These are phyloP conservation scores for Brachionus plicatilis DNA, from an alignment of 1,140 invertebrate species.

Conservation along the genomic window DNA sequence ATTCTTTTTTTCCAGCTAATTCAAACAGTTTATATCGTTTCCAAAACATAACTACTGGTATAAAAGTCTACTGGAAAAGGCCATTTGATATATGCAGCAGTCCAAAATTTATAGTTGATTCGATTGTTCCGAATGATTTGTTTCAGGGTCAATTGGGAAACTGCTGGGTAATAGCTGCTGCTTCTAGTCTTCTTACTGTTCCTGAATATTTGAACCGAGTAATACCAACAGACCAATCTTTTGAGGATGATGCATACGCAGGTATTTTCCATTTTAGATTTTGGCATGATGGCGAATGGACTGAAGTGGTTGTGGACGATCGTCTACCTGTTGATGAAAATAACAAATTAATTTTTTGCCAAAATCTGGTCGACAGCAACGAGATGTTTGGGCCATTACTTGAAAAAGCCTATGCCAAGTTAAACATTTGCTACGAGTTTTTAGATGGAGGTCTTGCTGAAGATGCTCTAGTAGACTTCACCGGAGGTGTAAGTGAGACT, in stretches of 20 bases:
- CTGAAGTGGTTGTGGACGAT: slow-evolving; percentile 57
- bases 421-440: slow-evolving; percentile 49
- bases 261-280: slow-evolving; percentile 57
- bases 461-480: slow-evolving; percentile 60
- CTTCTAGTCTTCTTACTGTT: not conserved
- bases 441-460: slow-evolving; percentile 58
- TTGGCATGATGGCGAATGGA: slow-evolving; percentile 58
- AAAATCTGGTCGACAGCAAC: slow-evolving; percentile 52
- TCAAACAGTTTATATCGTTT: slow-evolving; percentile 56
- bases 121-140: not conserved
- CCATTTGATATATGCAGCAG: not conserved
- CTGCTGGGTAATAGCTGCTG: slow-evolving; percentile 23
- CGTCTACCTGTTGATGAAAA: slow-evolving; percentile 48
- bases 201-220: not conserved
- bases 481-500: slow-evolving; percentile 54
- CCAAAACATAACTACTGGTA: slow-evolving; percentile 48
- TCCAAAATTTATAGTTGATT: slow-evolving; percentile 28
- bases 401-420: slow-evolving; percentile 59
- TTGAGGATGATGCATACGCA: not conserved
- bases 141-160: not conserved
- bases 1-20: slow-evolving; percentile 42
- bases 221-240: slow-evolving; percentile 34
- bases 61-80: not conserved
- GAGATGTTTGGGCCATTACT: slow-evolving; percentile 59
- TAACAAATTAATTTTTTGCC: slow-evolving; percentile 50